Evolutionary conservation across 2,797 vertebrate genomes (phyloP), one percentile per base, ranked within the genome.

Genomic region (Argya squamiceps): DNA sequence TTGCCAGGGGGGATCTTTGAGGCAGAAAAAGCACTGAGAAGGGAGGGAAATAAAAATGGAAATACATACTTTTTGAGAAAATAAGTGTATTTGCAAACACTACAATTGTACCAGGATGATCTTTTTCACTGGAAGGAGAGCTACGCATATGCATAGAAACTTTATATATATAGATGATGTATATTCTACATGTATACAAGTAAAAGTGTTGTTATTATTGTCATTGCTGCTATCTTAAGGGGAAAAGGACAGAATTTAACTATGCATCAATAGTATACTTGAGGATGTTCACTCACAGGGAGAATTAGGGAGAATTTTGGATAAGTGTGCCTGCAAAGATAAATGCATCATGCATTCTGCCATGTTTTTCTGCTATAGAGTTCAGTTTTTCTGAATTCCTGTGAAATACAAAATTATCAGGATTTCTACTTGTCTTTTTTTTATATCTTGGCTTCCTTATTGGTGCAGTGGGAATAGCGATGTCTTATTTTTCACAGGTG

Each of bases 1-100:
- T 94, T 91, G 96, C 89, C 91, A 65, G 59, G 76, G 14, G 87
- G 95, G 50, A 93, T 84, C 83, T 95, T 78, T 94, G 91, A 94
- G 91, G 86, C 91, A 94, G 84, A 92, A 92, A 95, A 92, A 94
- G n/a, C 70, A 85, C 27, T 50, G 67, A 82, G 70, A 84, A 88
- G 11, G 32, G n/a, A 92, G 47, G 36, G 41, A 84, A 93, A 93
- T 87, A 73, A 87, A 87, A 94, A 91, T 21, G 17, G 56, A 87
- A 93, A 77, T 76, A 53, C 10, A 15, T 43, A 34, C 11, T 82
- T 37, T 49, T 70, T 59, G 32, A 26, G 29, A 73, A 83, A 92
- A 84, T 7, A 79, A 88, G 9, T 15, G 13, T 39, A 89, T 86
- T 76, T 87, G 30, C 59, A 87, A 91, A 92, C 20, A 21, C 43